Evolutionary conservation across 2,888 invertebrate genomes (phyloP).

Genomic region (Serripes groenlandicus): DNA sequence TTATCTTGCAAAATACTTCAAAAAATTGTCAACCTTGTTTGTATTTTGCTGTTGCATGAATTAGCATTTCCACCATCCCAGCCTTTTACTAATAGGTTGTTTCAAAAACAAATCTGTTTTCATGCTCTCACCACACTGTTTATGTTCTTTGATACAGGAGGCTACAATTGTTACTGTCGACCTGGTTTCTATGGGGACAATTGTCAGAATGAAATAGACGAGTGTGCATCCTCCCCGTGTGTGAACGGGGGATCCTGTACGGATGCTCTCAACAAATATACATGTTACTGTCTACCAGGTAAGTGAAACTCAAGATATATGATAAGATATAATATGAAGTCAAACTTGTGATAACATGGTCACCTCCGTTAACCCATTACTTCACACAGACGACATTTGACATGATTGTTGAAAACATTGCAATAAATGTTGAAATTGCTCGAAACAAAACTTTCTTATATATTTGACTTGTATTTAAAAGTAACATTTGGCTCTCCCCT

Average conservation of each 20-base stretch:
- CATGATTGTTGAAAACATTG: neutral
- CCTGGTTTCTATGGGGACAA: conserved; percentile 76
- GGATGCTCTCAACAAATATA: conserved; percentile 88
- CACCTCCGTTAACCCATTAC: neutral
- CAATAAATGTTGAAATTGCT: neutral
- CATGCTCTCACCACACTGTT: no score
- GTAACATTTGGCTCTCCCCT: no score
- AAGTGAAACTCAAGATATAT: neutral
- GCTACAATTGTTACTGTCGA: conserved; percentile 89
- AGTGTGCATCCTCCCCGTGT: conserved; percentile 97
- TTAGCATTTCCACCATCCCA: no score
- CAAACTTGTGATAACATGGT: neutral
- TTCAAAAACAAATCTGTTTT: neutral
- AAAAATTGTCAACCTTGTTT: no score
- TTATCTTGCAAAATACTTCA: no score
- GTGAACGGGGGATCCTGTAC: conserved; percentile 95
- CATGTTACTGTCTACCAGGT: conserved; percentile 91
- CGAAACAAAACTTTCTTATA: neutral
- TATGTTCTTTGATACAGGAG: conserved; percentile 65
- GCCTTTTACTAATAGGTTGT: no score
- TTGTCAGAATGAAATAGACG: conserved; percentile 96
- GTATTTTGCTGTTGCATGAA: no score
- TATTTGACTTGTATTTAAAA: no score
- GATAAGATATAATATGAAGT: neutral
- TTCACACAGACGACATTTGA: neutral